Base-by-base conservation (phyloP, 2,888 invertebrate genomes). In the Marasmarcha lunaedactyla region DNA sequence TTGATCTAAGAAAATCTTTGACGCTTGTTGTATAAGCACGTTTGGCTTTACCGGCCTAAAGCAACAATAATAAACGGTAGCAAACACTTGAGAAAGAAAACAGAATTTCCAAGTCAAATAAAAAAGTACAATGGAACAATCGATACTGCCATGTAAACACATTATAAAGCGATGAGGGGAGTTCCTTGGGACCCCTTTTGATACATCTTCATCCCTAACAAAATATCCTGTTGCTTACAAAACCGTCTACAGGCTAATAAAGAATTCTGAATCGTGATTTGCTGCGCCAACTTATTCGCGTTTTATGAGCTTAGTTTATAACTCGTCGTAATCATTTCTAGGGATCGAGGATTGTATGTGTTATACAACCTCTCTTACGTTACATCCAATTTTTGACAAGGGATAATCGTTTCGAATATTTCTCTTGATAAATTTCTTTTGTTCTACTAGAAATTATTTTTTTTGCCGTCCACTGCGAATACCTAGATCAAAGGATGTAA, bases 91-190 rank as follows among this genome's bases (percentile, higher is more conserved):
- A 40, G 58, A 63, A 65, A 66, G 64, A 61, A 58, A 52, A 59
- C 55, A 56, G 63, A 69, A 79, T 79, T 79, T 77, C 63, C 77
- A 78, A 83, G 73, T 77, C 76, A 79, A 79, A 83, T 78, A 79
- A 72, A 74, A 72, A 63, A 20, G 20, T 68, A 72, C 72, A 76
- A 72, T 71, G 61, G 67, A 70, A 79, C 78, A 81, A 79, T 83
- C 81, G 78, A 81, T 81, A 81, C 72, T 72, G 66, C 65, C 71
- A 72, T 79, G 81, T 83, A 81, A 83, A 81, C 81, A 83, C 79
- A 79, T 83, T 81, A 79, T 30, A 70, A 59, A 69, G 64, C 72
- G 20, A 20, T 20, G 20, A 71, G 73, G 73, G 64, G 59, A 46
- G 41, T 9, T 37, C 40, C 40, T 26, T 11, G 39, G 39, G 20